phyloP scores from a whole-genome alignment of 2,888 invertebrate genomes.

The Microctonus brassicae region DNA sequence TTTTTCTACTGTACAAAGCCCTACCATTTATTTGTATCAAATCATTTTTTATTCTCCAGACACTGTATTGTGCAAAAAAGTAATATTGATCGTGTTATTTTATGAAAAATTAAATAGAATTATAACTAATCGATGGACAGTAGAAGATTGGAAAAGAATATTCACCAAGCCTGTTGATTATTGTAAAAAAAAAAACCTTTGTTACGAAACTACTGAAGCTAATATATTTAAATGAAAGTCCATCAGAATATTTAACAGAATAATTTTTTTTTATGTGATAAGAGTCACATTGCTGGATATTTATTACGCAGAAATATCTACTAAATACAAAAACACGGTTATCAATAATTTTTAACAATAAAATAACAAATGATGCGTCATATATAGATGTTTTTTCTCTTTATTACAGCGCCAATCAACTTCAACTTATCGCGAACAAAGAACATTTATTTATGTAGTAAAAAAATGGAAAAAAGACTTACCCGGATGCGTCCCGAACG shows the following conservation, averaged over 20 bases:
- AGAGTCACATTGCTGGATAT: no score
- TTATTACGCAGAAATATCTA: background rate
- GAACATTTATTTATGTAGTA: background rate
- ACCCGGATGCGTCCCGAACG: constrained; percentile 68
- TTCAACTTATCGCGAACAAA: background rate
- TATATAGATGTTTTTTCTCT: background rate
- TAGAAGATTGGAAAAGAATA: no score
- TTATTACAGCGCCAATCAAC: background rate
- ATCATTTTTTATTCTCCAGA: background rate
- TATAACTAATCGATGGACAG: background rate
- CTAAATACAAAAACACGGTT: background rate
- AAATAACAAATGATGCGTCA: background rate
- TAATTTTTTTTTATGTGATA: no score
- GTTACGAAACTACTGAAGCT: background rate
- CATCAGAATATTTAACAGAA: no score
- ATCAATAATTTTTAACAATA: background rate
- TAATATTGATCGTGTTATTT: background rate
- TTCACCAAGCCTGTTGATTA: no score
- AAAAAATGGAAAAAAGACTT: constrained; percentile 44
- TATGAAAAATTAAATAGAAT: background rate
- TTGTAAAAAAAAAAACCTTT: background rate
- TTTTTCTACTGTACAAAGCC: no score
- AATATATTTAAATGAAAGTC: background rate
- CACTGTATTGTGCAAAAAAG: background rate
- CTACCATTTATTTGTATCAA: no score